phyloP scores from a whole-genome alignment of 2,113 vertebrate genomes.

The Kryptolebias marmoratus region DNA sequence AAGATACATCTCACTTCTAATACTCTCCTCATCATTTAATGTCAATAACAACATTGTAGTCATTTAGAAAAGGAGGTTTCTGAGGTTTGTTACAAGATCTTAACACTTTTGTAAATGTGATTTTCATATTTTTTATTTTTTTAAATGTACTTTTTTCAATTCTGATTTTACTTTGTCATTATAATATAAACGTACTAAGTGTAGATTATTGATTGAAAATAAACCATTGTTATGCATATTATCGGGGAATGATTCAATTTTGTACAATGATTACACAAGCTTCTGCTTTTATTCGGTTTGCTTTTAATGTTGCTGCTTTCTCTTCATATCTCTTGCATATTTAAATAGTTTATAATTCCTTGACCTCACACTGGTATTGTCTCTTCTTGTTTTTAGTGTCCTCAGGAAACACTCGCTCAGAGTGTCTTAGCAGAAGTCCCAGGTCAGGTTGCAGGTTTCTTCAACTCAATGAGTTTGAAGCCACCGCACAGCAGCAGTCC shows the following conservation, averaged over 20 bases:
- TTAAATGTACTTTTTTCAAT: no score
- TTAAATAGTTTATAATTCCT: background rate
- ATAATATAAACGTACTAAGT: no score
- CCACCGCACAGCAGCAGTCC: slow-evolving; percentile 50
- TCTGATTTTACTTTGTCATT: no score
- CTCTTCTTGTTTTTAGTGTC: slow-evolving; percentile 52
- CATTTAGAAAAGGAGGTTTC: no score
- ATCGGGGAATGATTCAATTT: background rate
- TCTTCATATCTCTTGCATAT: background rate
- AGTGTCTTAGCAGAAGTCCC: slow-evolving; percentile 79
- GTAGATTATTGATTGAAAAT: no score
- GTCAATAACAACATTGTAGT: no score
- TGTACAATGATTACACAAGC: background rate
- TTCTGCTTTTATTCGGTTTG: background rate
- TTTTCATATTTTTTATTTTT: no score
- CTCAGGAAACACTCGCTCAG: slow-evolving; percentile 74
- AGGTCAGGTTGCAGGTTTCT: slow-evolving; percentile 72
- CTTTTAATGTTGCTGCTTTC: background rate
- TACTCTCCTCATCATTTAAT: no score
- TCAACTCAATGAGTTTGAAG: slow-evolving; percentile 58
- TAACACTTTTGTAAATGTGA: no score
- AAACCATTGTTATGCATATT: background rate
- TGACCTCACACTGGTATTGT: background rate
- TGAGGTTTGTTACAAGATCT: no score
- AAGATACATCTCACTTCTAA: no score